These are phyloP conservation scores for Acanthiza pusilla DNA, from an alignment of 2,797 vertebrate genomes.

Conservation along the genomic window DNA sequence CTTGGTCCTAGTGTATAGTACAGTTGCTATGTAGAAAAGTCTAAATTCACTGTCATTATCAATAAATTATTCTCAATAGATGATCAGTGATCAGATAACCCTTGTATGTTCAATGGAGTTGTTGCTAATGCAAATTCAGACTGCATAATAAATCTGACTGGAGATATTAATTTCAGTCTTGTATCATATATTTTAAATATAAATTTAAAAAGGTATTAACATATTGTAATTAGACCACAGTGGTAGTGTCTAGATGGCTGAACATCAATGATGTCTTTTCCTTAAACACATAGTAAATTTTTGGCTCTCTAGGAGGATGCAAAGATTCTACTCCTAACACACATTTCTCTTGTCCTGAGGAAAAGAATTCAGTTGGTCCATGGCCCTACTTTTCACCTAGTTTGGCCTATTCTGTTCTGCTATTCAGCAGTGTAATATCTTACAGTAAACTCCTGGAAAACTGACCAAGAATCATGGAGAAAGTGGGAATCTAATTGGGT, in stretches of 20 bases:
- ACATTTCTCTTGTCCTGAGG: neutral
- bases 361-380: neutral
- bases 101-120: neutral
- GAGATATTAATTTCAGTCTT: neutral
- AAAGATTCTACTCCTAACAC: neutral
- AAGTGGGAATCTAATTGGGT: neutral
- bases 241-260: neutral
- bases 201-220: neutral
- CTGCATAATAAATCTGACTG: neutral
- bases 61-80: neutral
- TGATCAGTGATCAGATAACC: neutral
- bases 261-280: neutral
- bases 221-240: neutral
- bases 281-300: neutral
- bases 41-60: neutral
- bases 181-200: neutral
- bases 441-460: neutral
- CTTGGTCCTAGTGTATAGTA: neutral
- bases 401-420: neutral
- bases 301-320: neutral
- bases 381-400: neutral
- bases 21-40: neutral
- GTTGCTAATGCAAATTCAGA: neutral
- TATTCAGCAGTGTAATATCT: neutral
- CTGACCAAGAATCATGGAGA: neutral